Evolutionary conservation across 2,113 vertebrate species (phyloP).

Genomic region (Ovis aries): ARS-UI_Ramb_v3.0 NC_056074.1:34136001-34136500

Average conservation of each 20-base stretch:
- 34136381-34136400: background rate
- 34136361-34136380: background rate
- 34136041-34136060: constrained; percentile 12
- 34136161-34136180: background rate
- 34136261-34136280: background rate
- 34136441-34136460: background rate
- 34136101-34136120: background rate
- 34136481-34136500: background rate
- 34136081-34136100: background rate
- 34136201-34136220: background rate
- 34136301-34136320: background rate
- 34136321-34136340: background rate
- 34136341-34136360: background rate
- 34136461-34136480: background rate
- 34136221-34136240: background rate
- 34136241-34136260: background rate
- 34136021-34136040: background rate
- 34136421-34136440: background rate
- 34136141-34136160: background rate
- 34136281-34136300: background rate
- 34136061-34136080: constrained; percentile 39
- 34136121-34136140: background rate
- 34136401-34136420: background rate
- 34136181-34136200: background rate
- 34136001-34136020: background rate